Evolutionary conservation across 1,140 invertebrate genomes (phyloP).

Genomic region (Calephelis virginiensis): DNA sequence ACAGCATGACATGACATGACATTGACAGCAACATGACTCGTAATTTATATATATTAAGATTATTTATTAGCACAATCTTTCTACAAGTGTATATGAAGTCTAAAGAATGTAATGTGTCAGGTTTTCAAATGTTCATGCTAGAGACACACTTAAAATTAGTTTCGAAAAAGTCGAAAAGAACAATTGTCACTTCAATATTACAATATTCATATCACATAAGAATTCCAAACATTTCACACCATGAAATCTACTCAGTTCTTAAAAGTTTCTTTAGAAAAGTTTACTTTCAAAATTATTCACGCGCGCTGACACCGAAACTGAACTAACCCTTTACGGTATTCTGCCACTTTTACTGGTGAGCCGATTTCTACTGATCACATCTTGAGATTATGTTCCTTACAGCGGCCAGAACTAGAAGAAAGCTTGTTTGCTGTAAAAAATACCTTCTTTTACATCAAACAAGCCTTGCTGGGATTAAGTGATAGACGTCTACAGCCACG

Average conservation of each 20-base stretch:
- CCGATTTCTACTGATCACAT: slow-evolving; percentile 3
- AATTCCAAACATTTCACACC: not conserved
- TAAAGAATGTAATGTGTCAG: too few relatives aligned
- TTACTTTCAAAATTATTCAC: slow-evolving; percentile 18
- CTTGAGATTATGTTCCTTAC: not conserved
- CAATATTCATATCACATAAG: not conserved
- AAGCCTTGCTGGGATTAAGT: too few relatives aligned
- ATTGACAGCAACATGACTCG: too few relatives aligned
- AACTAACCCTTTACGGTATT: not conserved
- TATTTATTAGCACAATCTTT: too few relatives aligned
- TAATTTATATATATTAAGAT: too few relatives aligned
- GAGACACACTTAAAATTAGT: too few relatives aligned
- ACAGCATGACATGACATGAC: too few relatives aligned
- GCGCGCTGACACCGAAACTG: not conserved
- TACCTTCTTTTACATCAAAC: too few relatives aligned
- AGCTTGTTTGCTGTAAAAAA: too few relatives aligned
- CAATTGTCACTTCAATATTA: not conserved
- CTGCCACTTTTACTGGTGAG: slow-evolving; percentile 15
- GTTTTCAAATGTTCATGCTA: too few relatives aligned
- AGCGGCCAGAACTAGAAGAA: not conserved
- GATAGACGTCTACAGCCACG: too few relatives aligned
- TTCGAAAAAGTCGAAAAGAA: not conserved
- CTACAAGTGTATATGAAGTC: too few relatives aligned
- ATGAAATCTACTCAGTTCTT: slow-evolving; percentile 10
- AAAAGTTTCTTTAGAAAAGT: slow-evolving; percentile 12